Evolutionary conservation across 2,113 vertebrate genomes (phyloP).

Genomic region (Psittacula cyanocephala): DNA sequence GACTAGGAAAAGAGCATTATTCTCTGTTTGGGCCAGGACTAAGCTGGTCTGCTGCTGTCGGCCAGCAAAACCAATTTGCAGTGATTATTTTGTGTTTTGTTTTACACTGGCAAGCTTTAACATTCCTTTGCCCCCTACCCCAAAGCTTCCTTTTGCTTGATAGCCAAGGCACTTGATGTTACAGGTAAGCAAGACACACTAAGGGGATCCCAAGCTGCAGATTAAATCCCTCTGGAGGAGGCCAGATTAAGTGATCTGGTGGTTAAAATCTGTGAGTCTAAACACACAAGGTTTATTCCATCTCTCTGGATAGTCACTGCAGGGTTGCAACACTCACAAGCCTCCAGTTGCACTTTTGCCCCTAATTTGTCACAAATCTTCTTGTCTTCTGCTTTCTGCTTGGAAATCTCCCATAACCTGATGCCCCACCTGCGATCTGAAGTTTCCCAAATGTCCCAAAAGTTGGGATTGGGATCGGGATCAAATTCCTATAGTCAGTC

Average conservation of each 20-base stretch:
- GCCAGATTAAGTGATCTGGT: neutral
- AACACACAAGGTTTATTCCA: neutral
- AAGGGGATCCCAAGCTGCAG: neutral
- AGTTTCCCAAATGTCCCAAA: neutral
- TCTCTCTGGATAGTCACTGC: neutral
- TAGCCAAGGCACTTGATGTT: neutral
- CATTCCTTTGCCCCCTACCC: neutral
- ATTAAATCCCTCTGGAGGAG: neutral
- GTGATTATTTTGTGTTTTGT: neutral
- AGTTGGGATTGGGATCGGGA: neutral
- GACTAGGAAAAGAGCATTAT: neutral
- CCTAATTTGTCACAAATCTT: neutral
- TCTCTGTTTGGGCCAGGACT: neutral
- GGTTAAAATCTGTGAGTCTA: neutral
- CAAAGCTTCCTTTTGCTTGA: neutral
- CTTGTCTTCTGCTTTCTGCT: neutral
- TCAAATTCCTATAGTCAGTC: neutral
- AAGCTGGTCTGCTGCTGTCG: neutral
- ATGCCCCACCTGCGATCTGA: too few relatives aligned
- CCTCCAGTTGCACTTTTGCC: fast-evolving
- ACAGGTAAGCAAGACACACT: neutral
- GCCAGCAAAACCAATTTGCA: neutral
- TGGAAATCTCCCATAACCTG: neutral
- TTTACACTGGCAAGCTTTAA: neutral
- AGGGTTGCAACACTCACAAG: neutral